These are phyloP conservation scores for Salpingus planirostris DNA, from an alignment of 2,888 invertebrate genomes.

Conservation along the genomic window DNA sequence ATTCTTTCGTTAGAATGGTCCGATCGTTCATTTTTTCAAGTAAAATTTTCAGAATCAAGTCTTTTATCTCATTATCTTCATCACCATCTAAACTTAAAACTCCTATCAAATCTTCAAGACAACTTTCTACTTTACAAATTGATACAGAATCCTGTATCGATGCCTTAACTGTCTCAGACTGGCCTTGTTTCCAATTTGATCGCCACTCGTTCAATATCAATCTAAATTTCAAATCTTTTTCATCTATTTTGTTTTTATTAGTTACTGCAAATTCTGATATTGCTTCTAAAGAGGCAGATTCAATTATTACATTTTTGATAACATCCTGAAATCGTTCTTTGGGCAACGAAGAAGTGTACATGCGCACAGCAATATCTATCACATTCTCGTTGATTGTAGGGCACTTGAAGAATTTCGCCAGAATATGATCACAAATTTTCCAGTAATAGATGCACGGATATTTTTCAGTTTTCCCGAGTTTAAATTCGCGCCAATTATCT, in stretches of 20 bases:
- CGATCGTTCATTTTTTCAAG: constrained; percentile 34
- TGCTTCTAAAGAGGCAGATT: constrained; percentile 26
- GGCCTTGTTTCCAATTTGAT: background rate
- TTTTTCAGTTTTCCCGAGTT: too few relatives aligned
- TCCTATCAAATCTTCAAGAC: constrained; percentile 29
- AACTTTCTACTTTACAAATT: constrained; percentile 33
- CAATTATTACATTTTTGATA: constrained; percentile 30
- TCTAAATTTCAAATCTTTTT: constrained; percentile 23
- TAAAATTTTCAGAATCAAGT: constrained; percentile 28
- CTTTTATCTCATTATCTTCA: constrained; percentile 20
- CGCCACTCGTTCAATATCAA: constrained; percentile 29
- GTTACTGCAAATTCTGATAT: constrained; percentile 28
- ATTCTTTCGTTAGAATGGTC: constrained; percentile 31
- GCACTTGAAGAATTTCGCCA: constrained; percentile 40
- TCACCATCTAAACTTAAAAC: constrained; percentile 24
- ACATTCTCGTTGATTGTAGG: constrained; percentile 27
- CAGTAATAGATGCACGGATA: too few relatives aligned
- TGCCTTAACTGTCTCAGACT: too few relatives aligned
- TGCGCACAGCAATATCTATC: constrained; percentile 40
- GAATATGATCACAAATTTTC: constrained; percentile 44
- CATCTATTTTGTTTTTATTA: constrained; percentile 12
- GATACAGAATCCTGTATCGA: background rate
- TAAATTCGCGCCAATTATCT: too few relatives aligned
- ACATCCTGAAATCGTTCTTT: constrained; percentile 38
- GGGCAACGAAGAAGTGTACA: constrained; percentile 40